phyloP scores from a whole-genome alignment of 1,140 invertebrate species.

The Drosophila parvula region DNA sequence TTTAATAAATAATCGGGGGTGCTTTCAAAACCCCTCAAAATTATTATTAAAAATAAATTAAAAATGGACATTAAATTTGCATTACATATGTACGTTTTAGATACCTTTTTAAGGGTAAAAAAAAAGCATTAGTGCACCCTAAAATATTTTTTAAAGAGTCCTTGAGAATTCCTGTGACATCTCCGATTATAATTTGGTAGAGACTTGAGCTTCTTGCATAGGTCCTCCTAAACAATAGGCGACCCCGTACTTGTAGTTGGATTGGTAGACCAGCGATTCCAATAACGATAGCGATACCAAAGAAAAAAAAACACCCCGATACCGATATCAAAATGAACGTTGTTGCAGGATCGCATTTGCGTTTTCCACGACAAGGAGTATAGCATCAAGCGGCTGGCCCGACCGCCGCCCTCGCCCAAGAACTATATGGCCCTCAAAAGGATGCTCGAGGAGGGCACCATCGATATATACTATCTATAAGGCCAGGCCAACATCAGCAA shows the following conservation, averaged over 20 bases:
- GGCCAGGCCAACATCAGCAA: background rate
- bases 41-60: too few relatives aligned
- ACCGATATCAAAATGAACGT: constrained; percentile 38
- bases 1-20: too few relatives aligned
- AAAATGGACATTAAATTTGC: background rate
- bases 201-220: constrained; percentile 23
- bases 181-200: constrained; percentile 6
- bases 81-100: background rate
- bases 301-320: background rate
- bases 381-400: constrained; percentile 72
- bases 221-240: constrained; percentile 31
- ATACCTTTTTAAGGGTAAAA: background rate
- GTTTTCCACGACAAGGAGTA: constrained; percentile 76
- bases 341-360: constrained; percentile 81
- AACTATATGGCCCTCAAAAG: constrained; percentile 77
- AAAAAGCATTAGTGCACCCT: too few relatives aligned
- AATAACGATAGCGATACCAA: constrained; percentile 16
- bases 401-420: constrained; percentile 76
- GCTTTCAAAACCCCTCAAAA: too few relatives aligned
- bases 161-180: constrained; percentile 7
- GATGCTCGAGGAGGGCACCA: constrained; percentile 77
- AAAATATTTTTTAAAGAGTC: background rate
- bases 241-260: constrained; percentile 34
- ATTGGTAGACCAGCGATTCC: constrained; percentile 37
- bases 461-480: constrained; percentile 78